phyloP scores from a whole-genome alignment of 2,888 invertebrate species.

The Heliconius ethilla region DNA sequence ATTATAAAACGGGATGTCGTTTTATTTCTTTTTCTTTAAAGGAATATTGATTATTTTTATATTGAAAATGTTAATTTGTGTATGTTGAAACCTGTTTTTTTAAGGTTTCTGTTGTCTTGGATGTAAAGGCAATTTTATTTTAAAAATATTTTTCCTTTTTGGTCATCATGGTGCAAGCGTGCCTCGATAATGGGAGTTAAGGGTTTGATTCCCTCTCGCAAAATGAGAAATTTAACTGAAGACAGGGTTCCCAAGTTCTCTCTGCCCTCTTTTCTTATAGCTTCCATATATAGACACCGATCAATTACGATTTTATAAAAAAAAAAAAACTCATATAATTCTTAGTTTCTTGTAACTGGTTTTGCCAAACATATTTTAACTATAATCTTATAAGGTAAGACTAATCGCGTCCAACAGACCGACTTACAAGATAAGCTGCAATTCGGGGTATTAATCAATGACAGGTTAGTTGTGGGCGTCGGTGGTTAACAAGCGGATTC shows the following conservation, averaged over 20 bases:
- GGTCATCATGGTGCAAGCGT: no score
- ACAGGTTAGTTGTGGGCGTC: slow-evolving; percentile 2
- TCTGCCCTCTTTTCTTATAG: no score
- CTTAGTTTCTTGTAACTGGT: background rate
- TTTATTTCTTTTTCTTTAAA: slow-evolving; percentile 21
- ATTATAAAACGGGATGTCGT: slow-evolving; percentile 21
- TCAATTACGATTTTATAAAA: no score
- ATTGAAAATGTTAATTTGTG: background rate
- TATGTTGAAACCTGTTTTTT: background rate
- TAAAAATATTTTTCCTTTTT: no score
- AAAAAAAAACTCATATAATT: background rate
- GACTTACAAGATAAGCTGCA: slow-evolving; percentile 12
- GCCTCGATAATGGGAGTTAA: no score
- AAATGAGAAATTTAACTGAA: no score
- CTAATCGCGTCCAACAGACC: background rate
- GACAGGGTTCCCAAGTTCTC: no score
- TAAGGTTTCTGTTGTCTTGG: no score
- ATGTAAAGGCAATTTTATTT: no score
- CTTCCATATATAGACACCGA: no score
- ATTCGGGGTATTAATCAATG: slow-evolving; percentile 17
- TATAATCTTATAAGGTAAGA: background rate
- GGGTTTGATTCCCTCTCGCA: no score
- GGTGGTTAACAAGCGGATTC: slow-evolving; percentile 5
- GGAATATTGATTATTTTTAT: slow-evolving; percentile 15
- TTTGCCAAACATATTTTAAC: background rate